Conservation (phyloP, 2,888 invertebrate genomes). For the Rhabditophanes sp. region DNA sequence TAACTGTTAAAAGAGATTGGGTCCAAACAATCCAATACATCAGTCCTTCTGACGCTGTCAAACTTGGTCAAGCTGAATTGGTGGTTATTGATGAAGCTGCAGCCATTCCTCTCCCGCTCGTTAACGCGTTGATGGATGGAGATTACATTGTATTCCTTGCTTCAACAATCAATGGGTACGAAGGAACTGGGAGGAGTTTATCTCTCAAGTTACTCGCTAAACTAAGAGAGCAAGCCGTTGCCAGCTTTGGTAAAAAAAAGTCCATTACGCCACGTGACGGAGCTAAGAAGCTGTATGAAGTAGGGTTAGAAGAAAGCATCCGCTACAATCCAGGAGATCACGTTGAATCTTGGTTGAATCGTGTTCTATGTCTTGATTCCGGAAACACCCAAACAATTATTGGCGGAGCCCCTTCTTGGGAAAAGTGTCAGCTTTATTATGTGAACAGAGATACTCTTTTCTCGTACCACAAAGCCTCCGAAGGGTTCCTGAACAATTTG, state of each 20-base stretch:
- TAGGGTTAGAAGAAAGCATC: conserved; percentile 76
- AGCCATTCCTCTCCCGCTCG: conserved; percentile 82
- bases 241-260: too few relatives aligned
- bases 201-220: conserved; percentile 84
- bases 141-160: conserved; percentile 58
- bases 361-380: conserved; percentile 75
- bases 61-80: conserved; percentile 78
- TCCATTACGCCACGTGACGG: too few relatives aligned
- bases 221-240: conserved; percentile 52
- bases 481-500: conserved; percentile 70
- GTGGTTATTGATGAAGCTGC: conserved; percentile 96
- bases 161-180: conserved; percentile 78
- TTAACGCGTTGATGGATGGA: conserved; percentile 52
- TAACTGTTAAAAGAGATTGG: conserved; percentile 59
- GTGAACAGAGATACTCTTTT: conserved; percentile 72
- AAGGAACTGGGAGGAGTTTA: conserved; percentile 75
- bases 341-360: conserved; percentile 72
- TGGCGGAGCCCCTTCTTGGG: conserved; percentile 71
- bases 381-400: conserved; percentile 14
- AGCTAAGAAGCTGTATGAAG: conserved; percentile 48
- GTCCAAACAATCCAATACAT: conserved; percentile 57
- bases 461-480: conserved; percentile 73
- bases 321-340: conserved; percentile 58
- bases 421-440: conserved; percentile 65
- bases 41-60: conserved; percentile 71